Conservation (phyloP, 2,797 vertebrate species). For the Helostoma temminkii region DNA sequence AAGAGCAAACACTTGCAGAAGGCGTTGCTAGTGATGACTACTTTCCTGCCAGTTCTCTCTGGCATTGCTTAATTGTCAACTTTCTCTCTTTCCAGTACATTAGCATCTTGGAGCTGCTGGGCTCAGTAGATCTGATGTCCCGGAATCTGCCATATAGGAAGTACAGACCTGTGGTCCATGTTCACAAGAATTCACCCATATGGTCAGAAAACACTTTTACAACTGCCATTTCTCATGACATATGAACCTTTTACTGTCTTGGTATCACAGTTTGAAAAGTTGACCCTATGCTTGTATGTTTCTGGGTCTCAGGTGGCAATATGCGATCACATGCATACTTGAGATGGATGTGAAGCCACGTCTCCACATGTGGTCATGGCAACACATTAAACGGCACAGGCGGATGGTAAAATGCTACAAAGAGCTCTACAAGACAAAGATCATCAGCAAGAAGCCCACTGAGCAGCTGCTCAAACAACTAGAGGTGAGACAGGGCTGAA, state of each 20-base stretch:
- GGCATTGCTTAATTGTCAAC: constrained; percentile 26
- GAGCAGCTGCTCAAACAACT: constrained; percentile 85
- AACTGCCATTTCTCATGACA: not conserved
- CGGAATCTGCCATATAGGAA: constrained; percentile 96
- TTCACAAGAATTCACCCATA: constrained; percentile 85
- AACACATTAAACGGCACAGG: constrained; percentile 88
- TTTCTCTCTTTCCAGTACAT: constrained; percentile 88
- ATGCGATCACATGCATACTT: constrained; percentile 88
- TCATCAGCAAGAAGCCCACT: constrained; percentile 91
- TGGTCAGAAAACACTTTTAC: constrained; percentile 84
- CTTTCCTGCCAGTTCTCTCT: constrained; percentile 8
- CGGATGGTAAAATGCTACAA: constrained; percentile 88
- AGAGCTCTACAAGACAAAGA: constrained; percentile 92
- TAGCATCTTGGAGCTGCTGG: constrained; percentile 96
- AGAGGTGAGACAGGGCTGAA: constrained; percentile 82
- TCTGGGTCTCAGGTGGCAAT: constrained; percentile 88
- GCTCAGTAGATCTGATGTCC: constrained; percentile 96
- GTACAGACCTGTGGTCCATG: constrained; percentile 88
- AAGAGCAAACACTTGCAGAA: not conserved
- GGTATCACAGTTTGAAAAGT: not conserved
- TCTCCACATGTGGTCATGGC: constrained; percentile 97
- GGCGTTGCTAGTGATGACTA: constrained; percentile 9
- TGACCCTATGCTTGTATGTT: constrained; percentile 8
- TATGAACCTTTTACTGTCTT: not conserved
- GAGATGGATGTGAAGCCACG: constrained; percentile 92